Conservation (phyloP, 2,113 vertebrate genomes). For the Acanthisitta chloris region DNA sequence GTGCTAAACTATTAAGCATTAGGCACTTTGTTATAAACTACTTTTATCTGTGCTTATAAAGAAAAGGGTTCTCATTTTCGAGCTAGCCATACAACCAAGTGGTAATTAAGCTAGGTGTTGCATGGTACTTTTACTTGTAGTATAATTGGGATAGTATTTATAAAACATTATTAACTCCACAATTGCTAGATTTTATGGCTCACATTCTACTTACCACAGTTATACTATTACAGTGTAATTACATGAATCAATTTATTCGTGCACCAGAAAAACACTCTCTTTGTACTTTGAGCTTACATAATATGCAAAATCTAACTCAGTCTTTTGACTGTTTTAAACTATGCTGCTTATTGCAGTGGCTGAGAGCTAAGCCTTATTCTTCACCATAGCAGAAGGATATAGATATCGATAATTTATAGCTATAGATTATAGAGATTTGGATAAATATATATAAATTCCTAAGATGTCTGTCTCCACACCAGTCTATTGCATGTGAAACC, state of each 20-base stretch:
- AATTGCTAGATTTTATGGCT: constrained; percentile 44
- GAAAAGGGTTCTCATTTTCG: constrained; percentile 18
- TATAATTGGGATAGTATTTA: constrained; percentile 50
- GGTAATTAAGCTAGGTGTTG: constrained; percentile 47
- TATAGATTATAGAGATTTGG: not conserved
- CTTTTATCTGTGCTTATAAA: not conserved
- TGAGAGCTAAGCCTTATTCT: not conserved
- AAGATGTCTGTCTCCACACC: not conserved
- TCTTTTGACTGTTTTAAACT: not conserved
- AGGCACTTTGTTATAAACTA: not conserved
- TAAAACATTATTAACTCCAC: constrained; percentile 39
- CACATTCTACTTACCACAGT: constrained; percentile 24
- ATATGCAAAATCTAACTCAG: not conserved
- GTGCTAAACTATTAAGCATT: not conserved
- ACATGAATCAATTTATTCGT: constrained; percentile 39
- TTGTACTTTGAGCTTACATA: not conserved
- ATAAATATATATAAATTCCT: not conserved
- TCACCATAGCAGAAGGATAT: not conserved
- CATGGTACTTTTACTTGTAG: constrained; percentile 10
- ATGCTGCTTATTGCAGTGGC: not conserved
- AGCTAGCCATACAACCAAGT: not conserved
- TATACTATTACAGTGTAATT: constrained; percentile 53
- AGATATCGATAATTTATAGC: not conserved
- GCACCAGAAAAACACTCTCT: not conserved
- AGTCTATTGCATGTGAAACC: not conserved